Conservation (phyloP, 1,140 invertebrate species). For the Brachionus rotundiformis region DNA sequence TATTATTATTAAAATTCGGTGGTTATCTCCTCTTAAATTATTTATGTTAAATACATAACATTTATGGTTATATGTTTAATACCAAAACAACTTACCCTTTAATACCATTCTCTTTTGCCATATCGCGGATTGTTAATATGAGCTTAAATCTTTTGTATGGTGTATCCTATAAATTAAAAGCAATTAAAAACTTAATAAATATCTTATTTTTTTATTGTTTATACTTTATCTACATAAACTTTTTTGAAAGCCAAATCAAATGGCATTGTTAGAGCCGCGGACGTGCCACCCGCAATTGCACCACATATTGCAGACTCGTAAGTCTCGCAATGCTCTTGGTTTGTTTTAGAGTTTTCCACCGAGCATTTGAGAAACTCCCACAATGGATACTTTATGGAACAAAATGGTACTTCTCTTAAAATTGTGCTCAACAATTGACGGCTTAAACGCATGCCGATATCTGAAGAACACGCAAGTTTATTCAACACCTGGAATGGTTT, state of each 20-base stretch:
- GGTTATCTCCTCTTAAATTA: slow-evolving; percentile 4
- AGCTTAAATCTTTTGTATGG: neutral
- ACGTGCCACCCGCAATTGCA: slow-evolving; percentile 13
- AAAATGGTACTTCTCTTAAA: slow-evolving; percentile 36
- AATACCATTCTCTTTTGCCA: neutral
- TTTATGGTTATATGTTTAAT: neutral
- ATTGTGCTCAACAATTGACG: slow-evolving; percentile 13
- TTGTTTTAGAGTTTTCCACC: slow-evolving; percentile 14
- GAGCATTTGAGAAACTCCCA: slow-evolving; percentile 34
- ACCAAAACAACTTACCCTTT: slow-evolving; percentile 28
- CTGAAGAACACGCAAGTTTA: slow-evolving; percentile 7
- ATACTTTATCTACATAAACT: slow-evolving; percentile 24
- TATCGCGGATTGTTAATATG: neutral
- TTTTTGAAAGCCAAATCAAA: slow-evolving; percentile 16
- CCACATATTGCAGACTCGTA: slow-evolving; percentile 28
- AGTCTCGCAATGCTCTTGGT: slow-evolving; percentile 25
- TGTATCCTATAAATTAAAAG: neutral
- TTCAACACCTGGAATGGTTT: slow-evolving; percentile 24
- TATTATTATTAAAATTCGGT: neutral
- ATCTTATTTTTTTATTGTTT: neutral
- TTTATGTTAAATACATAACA: slow-evolving; percentile 25
- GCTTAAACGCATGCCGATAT: neutral
- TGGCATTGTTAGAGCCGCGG: slow-evolving; percentile 1
- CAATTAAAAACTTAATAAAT: neutral
- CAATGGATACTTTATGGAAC: slow-evolving; percentile 34